Evolutionary conservation across 2,888 invertebrate genomes (phyloP), one percentile per base, ranked within the genome.

Genomic region (Apeira syringaria): DNA sequence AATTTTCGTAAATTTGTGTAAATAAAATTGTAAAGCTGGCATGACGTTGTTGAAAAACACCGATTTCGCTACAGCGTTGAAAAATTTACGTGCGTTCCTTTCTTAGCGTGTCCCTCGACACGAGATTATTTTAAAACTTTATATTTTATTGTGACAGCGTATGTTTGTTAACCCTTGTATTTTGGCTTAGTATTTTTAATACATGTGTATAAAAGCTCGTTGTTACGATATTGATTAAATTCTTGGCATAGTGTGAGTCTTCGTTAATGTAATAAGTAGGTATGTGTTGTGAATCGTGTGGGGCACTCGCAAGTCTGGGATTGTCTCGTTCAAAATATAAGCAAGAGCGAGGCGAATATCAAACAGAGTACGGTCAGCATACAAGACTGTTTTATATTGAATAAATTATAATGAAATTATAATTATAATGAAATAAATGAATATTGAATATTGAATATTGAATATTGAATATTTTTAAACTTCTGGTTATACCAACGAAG

Each of bases 301-400:
- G 17, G 31, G 31, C 64, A 68, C 64, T 66, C 59, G 65, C 68
- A 64, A 77, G 72, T 75, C 80, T 79, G 74, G 67, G 74, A 74
- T 74, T 68, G 73, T 77, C 77, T 78, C 77, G 75, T 82, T 77
- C 74, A 74, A 78, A 82, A 81, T 75, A 81, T 75, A 78, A 68
- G 50, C 63, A 66, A 72, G 55, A 74, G 78, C 70, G 71, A 60
- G 58, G 66, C 72, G 77, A 80, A 85, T 83, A 75, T 76, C 74
- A 80, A 83, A 74, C 64, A 58, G 49, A 39, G 80, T 82, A 86
- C 59, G 61, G 84, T 80, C 54, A 52, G 77, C 74, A 80, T 61
- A 77, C 35, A 24, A 35, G 6, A 0, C 1, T n/a, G 25, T 18
- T 29, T 17, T 30, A 20, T 7, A 7, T 2, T 20, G 5, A n/a